Evolutionary conservation across 2,888 invertebrate species (phyloP).

Genomic region (Platypus cylindrus): DNA sequence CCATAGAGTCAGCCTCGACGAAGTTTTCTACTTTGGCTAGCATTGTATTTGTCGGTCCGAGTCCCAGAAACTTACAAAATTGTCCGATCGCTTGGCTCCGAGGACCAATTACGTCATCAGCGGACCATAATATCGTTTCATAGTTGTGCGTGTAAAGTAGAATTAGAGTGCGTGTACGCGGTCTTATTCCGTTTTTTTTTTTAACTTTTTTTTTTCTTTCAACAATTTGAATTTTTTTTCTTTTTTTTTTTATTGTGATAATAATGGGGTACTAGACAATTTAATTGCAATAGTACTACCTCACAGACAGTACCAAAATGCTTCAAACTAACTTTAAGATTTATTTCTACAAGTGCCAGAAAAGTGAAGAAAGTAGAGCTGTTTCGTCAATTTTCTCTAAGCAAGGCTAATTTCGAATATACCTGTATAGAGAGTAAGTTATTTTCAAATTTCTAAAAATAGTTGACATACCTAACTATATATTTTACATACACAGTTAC

Average conservation of each 20-base stretch:
- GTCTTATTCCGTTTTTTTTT: constrained; percentile 2
- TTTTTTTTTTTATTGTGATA: too few relatives aligned
- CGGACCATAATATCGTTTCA: constrained; percentile 16
- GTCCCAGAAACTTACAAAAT: constrained; percentile 36
- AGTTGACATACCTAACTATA: constrained; percentile 7
- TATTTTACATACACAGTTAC: too few relatives aligned
- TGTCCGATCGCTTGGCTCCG: constrained; percentile 30
- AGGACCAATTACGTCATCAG: constrained; percentile 23
- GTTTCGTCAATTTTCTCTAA: too few relatives aligned
- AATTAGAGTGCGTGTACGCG: constrained; percentile 12
- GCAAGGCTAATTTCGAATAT: constrained; percentile 12
- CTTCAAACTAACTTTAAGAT: too few relatives aligned
- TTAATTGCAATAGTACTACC: too few relatives aligned
- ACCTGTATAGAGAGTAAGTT: constrained; percentile 13
- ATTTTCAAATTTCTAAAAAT: constrained; percentile 14
- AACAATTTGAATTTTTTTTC: too few relatives aligned
- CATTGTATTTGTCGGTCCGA: constrained; percentile 17
- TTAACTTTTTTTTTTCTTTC: constrained; percentile 3
- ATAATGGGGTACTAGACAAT: too few relatives aligned
- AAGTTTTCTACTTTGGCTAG: constrained; percentile 18
- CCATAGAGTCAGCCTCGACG: constrained; percentile 10
- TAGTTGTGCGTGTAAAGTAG: constrained; percentile 14
- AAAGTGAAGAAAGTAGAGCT: too few relatives aligned
- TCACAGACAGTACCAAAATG: too few relatives aligned
- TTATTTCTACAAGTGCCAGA: too few relatives aligned